Percentiles rank a stretch among this genome's conserved stretches.
These are phyloP conservation scores for Pseudomyrmex gracilis DNA, from an alignment of 1,140 invertebrate genomes.

Conservation along the genomic window DNA sequence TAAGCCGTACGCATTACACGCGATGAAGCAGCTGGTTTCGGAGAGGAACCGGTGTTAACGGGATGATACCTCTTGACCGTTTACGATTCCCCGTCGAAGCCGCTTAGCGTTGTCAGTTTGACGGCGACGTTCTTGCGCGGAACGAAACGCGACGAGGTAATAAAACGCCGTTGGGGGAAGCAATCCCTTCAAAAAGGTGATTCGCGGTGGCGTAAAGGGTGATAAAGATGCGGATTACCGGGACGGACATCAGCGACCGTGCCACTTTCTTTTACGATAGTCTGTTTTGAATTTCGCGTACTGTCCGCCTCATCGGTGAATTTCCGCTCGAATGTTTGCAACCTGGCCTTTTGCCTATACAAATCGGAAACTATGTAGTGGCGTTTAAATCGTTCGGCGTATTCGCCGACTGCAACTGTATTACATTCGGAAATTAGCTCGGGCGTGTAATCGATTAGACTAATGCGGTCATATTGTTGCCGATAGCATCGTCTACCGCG, in stretches of 20 bases:
- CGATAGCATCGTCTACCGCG: background rate
- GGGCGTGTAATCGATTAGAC: conserved; percentile 48
- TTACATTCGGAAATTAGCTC: conserved; percentile 32
- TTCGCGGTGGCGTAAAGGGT: conserved; percentile 69
- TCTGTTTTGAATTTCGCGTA: conserved; percentile 73
- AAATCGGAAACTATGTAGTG: conserved; percentile 43
- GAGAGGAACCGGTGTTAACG: conserved; percentile 50
- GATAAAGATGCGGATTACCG: conserved; percentile 79
- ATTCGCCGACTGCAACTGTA: conserved; percentile 24
- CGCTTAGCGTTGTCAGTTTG: conserved; percentile 27
- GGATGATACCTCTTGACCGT: conserved; percentile 48
- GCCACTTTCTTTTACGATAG: conserved; percentile 74
- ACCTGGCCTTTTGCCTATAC: background rate
- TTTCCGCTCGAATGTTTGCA: conserved; percentile 19
- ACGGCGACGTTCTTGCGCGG: background rate
- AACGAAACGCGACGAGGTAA: conserved; percentile 8
- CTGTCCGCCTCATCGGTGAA: conserved; percentile 37
- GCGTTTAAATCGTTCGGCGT: conserved; percentile 10
- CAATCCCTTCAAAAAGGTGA: conserved; percentile 51
- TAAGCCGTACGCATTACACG: conserved; percentile 29
- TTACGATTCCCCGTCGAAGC: conserved; percentile 52
- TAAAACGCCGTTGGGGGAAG: conserved; percentile 46
- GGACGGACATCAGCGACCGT: conserved; percentile 38
- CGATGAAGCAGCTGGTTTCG: conserved; percentile 17
- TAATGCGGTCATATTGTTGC: conserved; percentile 20